Conservation (phyloP, 2,113 vertebrate genomes). For the Lethenteron camtschaticum region DNA sequence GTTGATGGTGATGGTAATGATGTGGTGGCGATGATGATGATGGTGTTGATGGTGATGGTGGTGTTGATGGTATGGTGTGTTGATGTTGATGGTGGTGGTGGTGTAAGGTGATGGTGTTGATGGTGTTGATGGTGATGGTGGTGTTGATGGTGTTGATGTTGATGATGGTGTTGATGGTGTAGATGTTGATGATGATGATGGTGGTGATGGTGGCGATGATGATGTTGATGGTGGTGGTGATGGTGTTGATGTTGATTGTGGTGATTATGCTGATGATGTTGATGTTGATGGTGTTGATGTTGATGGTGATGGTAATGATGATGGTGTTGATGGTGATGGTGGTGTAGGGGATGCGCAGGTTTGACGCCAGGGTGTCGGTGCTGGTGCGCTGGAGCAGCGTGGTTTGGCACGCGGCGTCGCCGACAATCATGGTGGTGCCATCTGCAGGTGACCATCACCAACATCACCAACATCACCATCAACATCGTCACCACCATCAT, state of each 20-base stretch:
- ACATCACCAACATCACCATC: no score
- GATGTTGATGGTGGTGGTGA: not conserved
- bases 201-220: not conserved
- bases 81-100: no score
- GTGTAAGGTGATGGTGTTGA: not conserved
- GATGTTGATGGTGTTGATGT: not conserved
- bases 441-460: slow-evolving; percentile 41
- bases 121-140: not conserved
- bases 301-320: not conserved
- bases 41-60: not conserved
- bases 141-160: no score
- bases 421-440: slow-evolving; percentile 71
- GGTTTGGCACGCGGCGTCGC: slow-evolving; percentile 45
- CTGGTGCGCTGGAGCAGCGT: slow-evolving; percentile 25
- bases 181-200: no score
- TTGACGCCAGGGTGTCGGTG: not conserved
- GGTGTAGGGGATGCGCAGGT: not conserved
- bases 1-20: not conserved
- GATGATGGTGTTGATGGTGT: no score
- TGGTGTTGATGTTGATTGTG: not conserved
- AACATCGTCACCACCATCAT: no score
- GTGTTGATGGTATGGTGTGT: no score
- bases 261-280: not conserved
- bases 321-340: not conserved
- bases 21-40: not conserved